Percentiles rank a stretch among this genome's conserved stretches.
These are phyloP conservation scores for Chironomus tepperi DNA, from an alignment of 1,140 invertebrate genomes.

Conservation along the genomic window DNA sequence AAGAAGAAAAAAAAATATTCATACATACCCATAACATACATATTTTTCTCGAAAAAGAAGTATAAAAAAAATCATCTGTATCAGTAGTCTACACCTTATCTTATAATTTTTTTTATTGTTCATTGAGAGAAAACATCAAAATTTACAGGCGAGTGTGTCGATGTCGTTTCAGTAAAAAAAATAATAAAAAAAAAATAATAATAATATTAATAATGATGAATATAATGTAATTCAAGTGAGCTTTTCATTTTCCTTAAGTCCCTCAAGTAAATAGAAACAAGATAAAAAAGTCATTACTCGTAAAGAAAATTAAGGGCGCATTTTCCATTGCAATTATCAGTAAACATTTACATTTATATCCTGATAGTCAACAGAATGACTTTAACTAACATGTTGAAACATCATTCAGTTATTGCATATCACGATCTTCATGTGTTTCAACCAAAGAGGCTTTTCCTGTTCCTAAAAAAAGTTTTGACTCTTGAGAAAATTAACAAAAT, in stretches of 20 bases:
- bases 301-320: too few relatives aligned
- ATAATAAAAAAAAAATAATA: not conserved
- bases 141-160: constrained; percentile 10
- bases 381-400: too few relatives aligned
- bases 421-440: too few relatives aligned
- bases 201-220: not conserved
- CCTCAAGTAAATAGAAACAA: too few relatives aligned
- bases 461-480: too few relatives aligned
- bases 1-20: not conserved
- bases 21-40: constrained; percentile 1
- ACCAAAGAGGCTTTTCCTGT: too few relatives aligned
- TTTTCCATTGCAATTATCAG: too few relatives aligned
- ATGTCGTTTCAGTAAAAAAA: not conserved
- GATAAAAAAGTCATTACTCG: too few relatives aligned
- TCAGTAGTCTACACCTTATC: constrained; percentile 16
- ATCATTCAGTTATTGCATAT: too few relatives aligned
- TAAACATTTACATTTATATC: too few relatives aligned
- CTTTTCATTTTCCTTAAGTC: not conserved
- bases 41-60: not conserved
- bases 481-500: too few relatives aligned
- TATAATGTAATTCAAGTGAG: constrained; percentile 8
- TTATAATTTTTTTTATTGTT: constrained; percentile 17
- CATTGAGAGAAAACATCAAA: constrained; percentile 2
- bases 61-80: constrained; percentile 16
- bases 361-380: too few relatives aligned